Evolutionary conservation across 2,888 invertebrate species (phyloP).

Genomic region (Myopa testacea): DNA sequence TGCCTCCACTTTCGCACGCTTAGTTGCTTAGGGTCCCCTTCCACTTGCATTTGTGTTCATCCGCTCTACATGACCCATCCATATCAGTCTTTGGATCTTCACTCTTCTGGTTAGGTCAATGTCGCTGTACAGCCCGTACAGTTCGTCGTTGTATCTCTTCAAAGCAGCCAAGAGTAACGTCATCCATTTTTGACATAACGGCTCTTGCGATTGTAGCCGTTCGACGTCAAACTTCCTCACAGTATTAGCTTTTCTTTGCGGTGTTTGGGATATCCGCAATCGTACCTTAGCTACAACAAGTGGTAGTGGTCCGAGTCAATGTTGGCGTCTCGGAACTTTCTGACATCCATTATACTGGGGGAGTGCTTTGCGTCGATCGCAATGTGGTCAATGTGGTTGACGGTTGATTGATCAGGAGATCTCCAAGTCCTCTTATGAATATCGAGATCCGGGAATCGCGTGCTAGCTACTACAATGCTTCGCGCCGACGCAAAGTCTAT

Average conservation of each 20-base stretch:
- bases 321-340: constrained; percentile 23
- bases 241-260: neutral
- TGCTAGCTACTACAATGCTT: constrained; percentile 11
- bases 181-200: too few relatives aligned
- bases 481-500: constrained; percentile 5
- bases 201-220: constrained; percentile 1
- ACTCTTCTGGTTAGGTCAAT: too few relatives aligned
- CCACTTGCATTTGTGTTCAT: too few relatives aligned
- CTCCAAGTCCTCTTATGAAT: constrained; percentile 15
- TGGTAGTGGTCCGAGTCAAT: constrained; percentile 32
- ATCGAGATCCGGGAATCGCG: neutral
- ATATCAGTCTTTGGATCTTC: too few relatives aligned
- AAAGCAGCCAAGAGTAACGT: too few relatives aligned
- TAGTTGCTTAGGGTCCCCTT: too few relatives aligned
- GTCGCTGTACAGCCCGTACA: too few relatives aligned
- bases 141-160: too few relatives aligned
- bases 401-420: constrained; percentile 22
- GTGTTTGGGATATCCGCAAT: neutral
- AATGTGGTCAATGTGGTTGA: constrained; percentile 33
- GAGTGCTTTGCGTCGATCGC: constrained; percentile 28
- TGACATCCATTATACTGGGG: constrained; percentile 26
- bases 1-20: too few relatives aligned
- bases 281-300: constrained; percentile 26
- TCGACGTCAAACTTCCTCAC: neutral
- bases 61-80: too few relatives aligned